phyloP scores from a whole-genome alignment of 2,113 vertebrate species.

The Bufo gargarizans region DNA sequence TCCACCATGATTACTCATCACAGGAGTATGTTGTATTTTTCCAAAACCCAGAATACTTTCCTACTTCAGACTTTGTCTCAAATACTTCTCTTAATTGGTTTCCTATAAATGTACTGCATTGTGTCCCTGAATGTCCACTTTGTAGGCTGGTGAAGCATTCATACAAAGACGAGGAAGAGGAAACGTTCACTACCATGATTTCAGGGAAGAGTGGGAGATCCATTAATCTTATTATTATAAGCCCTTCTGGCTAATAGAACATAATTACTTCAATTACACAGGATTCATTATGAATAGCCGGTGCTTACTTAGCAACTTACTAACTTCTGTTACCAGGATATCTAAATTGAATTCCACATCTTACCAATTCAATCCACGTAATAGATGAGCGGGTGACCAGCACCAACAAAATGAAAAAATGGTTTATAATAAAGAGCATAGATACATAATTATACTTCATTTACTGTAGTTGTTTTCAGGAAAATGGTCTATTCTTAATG shows the following conservation, averaged over 20 bases:
- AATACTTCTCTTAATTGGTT: not conserved
- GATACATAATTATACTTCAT: not conserved
- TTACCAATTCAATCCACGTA: not conserved
- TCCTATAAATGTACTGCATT: not conserved
- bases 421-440: not conserved
- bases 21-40: not conserved
- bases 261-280: constrained; percentile 19
- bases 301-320: not conserved
- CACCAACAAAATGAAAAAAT: not conserved
- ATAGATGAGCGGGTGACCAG: not conserved
- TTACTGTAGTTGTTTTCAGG: not conserved
- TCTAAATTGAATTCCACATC: constrained; percentile 7
- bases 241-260: not conserved
- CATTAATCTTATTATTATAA: constrained; percentile 1
- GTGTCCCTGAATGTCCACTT: not conserved
- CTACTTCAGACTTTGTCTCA: not conserved
- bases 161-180: not conserved
- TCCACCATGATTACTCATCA: too few relatives aligned
- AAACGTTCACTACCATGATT: not conserved
- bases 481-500: not conserved
- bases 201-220: not conserved
- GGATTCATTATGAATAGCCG: not conserved
- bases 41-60: not conserved
- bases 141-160: not conserved
- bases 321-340: not conserved